Evolutionary conservation across 2,888 invertebrate genomes (phyloP).

Genomic region (Melanostoma scalare): DNA sequence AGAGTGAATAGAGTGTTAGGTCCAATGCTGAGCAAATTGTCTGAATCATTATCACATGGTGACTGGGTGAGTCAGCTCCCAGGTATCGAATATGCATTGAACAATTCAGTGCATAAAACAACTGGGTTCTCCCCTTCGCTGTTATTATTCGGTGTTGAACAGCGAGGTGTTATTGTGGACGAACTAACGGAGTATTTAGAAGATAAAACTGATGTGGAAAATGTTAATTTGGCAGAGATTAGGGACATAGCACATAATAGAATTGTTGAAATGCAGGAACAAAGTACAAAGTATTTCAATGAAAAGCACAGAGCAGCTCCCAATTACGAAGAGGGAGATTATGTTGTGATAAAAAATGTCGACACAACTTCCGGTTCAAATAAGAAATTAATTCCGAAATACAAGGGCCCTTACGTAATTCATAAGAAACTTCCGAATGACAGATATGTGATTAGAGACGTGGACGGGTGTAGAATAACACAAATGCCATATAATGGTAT

Average conservation of each 20-base stretch:
- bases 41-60: too few species aligned
- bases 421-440: constrained; percentile 43
- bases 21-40: too few species aligned
- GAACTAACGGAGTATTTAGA: constrained; percentile 44
- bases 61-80: too few species aligned
- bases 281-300: constrained; percentile 3
- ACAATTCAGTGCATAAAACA: too few species aligned
- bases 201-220: constrained; percentile 4
- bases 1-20: constrained; percentile 21
- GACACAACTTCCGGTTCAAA: constrained; percentile 16
- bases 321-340: constrained; percentile 28
- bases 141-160: constrained; percentile 75
- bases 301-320: constrained; percentile 16
- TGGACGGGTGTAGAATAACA: constrained; percentile 40
- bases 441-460: constrained; percentile 34
- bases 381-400: constrained; percentile 9
- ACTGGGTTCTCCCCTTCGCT: too few species aligned
- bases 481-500: constrained; percentile 26
- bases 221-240: constrained; percentile 1
- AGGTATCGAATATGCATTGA: too few species aligned
- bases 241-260: not conserved
- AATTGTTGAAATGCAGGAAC: not conserved
- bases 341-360: constrained; percentile 20
- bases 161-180: constrained; percentile 73
- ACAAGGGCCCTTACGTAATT: constrained; percentile 36